Conservation (phyloP, 2,113 vertebrate species). For the Paramisgurnus dabryanus region DNA sequence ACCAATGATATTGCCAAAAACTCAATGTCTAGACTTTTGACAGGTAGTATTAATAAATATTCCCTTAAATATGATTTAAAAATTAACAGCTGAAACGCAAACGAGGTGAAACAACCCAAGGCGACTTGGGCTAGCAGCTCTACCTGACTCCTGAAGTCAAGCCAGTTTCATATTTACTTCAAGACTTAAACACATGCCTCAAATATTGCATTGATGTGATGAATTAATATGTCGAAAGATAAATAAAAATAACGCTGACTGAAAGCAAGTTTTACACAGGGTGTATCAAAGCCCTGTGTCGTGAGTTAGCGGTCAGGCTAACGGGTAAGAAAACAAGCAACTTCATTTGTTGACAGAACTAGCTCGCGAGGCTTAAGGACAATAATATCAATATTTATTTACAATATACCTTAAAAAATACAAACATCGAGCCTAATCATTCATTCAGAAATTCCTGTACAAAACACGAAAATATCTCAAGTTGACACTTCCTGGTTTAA, state of each 20-base stretch:
- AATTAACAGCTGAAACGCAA: neutral
- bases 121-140: neutral
- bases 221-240: neutral
- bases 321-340: constrained; percentile 37
- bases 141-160: neutral
- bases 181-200: neutral
- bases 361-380: neutral
- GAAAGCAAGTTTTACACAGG: neutral
- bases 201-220: neutral
- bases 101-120: constrained; percentile 16
- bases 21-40: too few relatives aligned
- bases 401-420: constrained; percentile 3
- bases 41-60: too few relatives aligned
- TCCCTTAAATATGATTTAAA: neutral
- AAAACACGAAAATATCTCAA: constrained; percentile 3
- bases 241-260: neutral
- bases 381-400: neutral
- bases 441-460: constrained; percentile 26
- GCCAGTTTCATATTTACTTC: too few relatives aligned
- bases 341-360: constrained; percentile 30
- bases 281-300: neutral
- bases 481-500: constrained; percentile 44
- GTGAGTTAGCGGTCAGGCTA: constrained; percentile 41
- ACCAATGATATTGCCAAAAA: too few relatives aligned
- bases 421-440: constrained; percentile 21